Percentiles rank a stretch among this genome's conserved stretches.
These are phyloP conservation scores for Natrix natrix DNA, from an alignment of 2,797 vertebrate species.

Conservation along the genomic window DNA sequence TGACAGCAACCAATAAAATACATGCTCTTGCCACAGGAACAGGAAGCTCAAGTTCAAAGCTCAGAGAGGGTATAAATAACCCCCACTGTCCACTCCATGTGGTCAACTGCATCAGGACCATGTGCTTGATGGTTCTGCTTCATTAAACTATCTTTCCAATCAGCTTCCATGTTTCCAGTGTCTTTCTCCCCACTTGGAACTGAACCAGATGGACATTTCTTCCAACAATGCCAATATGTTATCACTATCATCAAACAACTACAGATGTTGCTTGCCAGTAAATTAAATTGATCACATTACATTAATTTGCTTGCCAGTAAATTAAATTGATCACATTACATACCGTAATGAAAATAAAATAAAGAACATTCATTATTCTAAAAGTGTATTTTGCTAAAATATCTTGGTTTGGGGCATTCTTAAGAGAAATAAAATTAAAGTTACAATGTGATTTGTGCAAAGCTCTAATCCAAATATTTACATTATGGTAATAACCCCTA, in stretches of 20 bases:
- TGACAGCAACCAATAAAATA: too few species aligned
- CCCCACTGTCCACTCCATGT: too few species aligned
- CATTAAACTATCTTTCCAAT: too few species aligned
- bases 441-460: neutral
- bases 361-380: neutral
- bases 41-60: too few species aligned
- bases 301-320: neutral
- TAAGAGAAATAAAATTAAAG: neutral
- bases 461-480: neutral
- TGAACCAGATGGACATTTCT: too few species aligned
- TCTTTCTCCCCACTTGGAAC: too few species aligned
- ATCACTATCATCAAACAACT: neutral
- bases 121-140: too few species aligned
- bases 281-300: neutral
- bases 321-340: neutral
- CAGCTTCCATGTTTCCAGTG: too few species aligned
- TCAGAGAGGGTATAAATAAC: too few species aligned
- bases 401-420: neutral
- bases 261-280: neutral
- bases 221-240: neutral
- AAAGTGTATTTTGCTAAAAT: neutral
- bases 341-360: neutral
- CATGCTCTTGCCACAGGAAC: too few species aligned
- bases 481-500: neutral
- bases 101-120: too few species aligned